Percentiles rank a stretch among this genome's conserved stretches.
Evolutionary conservation across 1,140 invertebrate species (phyloP).

Genomic region (Drosophila santomea): DNA sequence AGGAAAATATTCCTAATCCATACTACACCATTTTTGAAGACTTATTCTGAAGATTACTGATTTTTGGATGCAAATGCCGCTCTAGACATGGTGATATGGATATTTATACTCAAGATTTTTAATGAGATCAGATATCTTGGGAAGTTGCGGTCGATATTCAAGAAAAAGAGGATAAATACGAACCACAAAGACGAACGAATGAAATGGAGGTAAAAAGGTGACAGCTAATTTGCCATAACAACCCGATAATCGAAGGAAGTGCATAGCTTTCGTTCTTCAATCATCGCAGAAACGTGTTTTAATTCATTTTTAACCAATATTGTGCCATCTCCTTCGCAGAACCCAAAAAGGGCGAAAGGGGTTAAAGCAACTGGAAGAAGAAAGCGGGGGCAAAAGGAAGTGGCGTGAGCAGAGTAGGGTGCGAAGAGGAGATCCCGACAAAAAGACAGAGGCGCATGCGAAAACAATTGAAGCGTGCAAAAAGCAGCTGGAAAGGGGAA

Average conservation of each 20-base stretch:
- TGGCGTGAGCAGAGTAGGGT: slow-evolving; percentile 2
- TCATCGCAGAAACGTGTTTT: slow-evolving; percentile 27
- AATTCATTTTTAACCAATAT: slow-evolving; percentile 31
- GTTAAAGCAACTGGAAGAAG: slow-evolving; percentile 11
- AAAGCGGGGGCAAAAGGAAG: slow-evolving; percentile 36
- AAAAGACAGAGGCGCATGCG: slow-evolving; percentile 64
- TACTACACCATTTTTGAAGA: too few species aligned
- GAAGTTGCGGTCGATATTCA: not conserved
- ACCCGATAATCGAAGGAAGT: slow-evolving; percentile 49
- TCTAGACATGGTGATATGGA: too few species aligned
- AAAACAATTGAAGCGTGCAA: slow-evolving; percentile 82
- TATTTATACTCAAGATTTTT: too few species aligned
- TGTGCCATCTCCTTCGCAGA: not conserved
- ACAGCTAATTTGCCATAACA: slow-evolving; percentile 48
- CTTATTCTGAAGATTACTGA: too few species aligned
- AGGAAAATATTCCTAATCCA: too few species aligned
- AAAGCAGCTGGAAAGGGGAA: slow-evolving; percentile 28
- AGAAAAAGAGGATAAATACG: not conserved
- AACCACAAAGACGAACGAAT: not conserved
- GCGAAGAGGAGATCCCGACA: slow-evolving; percentile 25
- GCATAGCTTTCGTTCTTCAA: slow-evolving; percentile 29
- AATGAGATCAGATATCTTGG: too few species aligned
- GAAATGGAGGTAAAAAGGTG: slow-evolving; percentile 36
- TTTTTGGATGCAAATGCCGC: too few species aligned
- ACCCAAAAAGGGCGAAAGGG: not conserved